Conservation (phyloP, 1,140 invertebrate genomes). For the Caenorhabditis remanei region DNA sequence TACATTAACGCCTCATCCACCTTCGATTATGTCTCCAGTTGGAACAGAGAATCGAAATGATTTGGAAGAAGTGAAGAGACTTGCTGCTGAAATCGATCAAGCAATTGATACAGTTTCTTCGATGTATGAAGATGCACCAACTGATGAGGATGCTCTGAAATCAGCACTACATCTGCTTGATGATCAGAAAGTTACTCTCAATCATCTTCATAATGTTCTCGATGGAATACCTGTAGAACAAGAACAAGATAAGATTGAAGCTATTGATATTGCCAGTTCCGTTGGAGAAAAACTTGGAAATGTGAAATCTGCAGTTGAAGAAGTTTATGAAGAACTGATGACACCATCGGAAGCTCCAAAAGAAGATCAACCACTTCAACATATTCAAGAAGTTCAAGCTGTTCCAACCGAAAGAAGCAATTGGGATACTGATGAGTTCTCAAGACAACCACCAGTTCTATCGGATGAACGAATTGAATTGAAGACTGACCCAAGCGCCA, state of each 20-base stretch:
- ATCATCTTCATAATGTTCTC: slow-evolving; percentile 24
- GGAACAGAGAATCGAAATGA: slow-evolving; percentile 33
- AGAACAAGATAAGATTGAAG: slow-evolving; percentile 21
- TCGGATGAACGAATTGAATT: slow-evolving; percentile 23
- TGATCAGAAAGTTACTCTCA: slow-evolving; percentile 35
- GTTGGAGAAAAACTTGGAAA: slow-evolving; percentile 40
- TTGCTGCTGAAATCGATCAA: slow-evolving; percentile 42
- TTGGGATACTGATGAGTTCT: slow-evolving; percentile 39
- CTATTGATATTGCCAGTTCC: slow-evolving; percentile 31
- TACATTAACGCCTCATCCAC: slow-evolving; percentile 24
- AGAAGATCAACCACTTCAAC: slow-evolving; percentile 27
- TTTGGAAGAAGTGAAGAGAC: slow-evolving; percentile 40
- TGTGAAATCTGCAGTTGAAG: slow-evolving; percentile 25
- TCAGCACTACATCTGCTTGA: slow-evolving; percentile 28
- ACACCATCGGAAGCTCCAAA: not conserved
- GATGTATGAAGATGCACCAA: slow-evolving; percentile 32
- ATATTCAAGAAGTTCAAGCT: not conserved
- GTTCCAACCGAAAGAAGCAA: slow-evolving; percentile 10
- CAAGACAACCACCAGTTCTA: slow-evolving; percentile 27
- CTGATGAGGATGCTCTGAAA: slow-evolving; percentile 49
- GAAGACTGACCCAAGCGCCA: slow-evolving; percentile 35
- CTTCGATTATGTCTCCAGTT: slow-evolving; percentile 23
- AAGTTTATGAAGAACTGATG: slow-evolving; percentile 34
- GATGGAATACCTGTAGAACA: slow-evolving; percentile 24
- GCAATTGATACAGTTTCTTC: slow-evolving; percentile 40